These are phyloP conservation scores for Phataginus tricuspis DNA, from an alignment of 2,797 vertebrate species.

Conservation along the genomic window DNA sequence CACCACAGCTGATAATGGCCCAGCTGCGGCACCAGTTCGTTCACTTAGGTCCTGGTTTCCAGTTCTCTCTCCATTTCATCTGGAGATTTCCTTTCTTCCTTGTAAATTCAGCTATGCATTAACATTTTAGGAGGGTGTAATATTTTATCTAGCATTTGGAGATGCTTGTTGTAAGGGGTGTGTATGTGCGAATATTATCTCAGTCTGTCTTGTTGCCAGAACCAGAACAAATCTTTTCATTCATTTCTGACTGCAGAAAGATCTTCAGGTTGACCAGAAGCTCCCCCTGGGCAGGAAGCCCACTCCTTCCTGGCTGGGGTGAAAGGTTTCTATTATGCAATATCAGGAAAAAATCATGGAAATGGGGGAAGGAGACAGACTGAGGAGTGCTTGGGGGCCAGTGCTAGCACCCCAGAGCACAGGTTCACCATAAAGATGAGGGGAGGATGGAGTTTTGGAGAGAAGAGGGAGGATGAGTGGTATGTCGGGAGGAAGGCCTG, in stretches of 20 bases:
- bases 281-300: neutral
- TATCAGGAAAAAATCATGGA: neutral
- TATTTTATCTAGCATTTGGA: neutral
- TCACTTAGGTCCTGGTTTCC: neutral
- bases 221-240: neutral
- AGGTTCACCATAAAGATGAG: rapidly evolving
- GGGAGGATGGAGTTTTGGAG: neutral
- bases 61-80: neutral
- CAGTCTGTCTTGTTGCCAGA: neutral
- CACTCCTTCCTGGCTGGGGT: neutral
- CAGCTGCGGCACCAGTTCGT: neutral
- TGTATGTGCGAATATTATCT: neutral
- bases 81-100: neutral
- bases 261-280: neutral
- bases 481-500: neutral
- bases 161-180: neutral
- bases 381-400: rapidly evolving
- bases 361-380: neutral
- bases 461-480: neutral
- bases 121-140: neutral
- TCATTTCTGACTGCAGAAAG: neutral
- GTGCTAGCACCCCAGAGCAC: neutral
- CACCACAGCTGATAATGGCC: rapidly evolving
- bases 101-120: neutral
- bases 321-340: neutral